Conservation (phyloP, 2,797 vertebrate species). For the Adrianichthys oophorus region DNA sequence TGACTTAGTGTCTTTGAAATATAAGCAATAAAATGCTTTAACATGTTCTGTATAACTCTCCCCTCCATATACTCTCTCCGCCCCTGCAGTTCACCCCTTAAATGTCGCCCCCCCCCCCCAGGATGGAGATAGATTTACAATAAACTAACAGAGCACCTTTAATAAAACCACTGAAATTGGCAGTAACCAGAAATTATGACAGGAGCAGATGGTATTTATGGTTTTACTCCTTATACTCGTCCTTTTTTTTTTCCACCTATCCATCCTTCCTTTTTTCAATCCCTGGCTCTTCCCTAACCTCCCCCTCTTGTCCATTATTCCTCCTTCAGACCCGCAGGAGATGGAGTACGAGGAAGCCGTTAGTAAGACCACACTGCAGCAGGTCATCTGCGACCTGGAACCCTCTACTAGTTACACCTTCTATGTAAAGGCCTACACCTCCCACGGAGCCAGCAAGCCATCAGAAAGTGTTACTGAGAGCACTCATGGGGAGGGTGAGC, state of each 20-base stretch:
- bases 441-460: slow-evolving; percentile 92
- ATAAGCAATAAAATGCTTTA: slow-evolving; percentile 65
- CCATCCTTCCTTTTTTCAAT: slow-evolving; percentile 9
- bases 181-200: slow-evolving; percentile 55
- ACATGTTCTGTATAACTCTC: slow-evolving; percentile 34
- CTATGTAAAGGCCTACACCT: slow-evolving; percentile 97
- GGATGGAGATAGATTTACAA: slow-evolving; percentile 50
- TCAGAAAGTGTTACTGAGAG: slow-evolving; percentile 83
- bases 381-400: slow-evolving; percentile 91
- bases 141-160: slow-evolving; percentile 45
- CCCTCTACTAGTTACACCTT: slow-evolving; percentile 95
- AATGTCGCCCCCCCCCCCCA: slow-evolving; percentile 27
- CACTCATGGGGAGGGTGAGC: slow-evolving; percentile 94
- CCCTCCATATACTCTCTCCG: slow-evolving; percentile 20
- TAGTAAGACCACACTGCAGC: slow-evolving; percentile 93
- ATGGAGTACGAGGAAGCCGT: slow-evolving; percentile 98
- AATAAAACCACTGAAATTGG: slow-evolving; percentile 59
- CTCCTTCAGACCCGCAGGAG: slow-evolving; percentile 86
- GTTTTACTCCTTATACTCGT: slow-evolving; percentile 29
- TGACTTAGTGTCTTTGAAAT: slow-evolving; percentile 59
- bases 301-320: slow-evolving; percentile 12
- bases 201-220: slow-evolving; percentile 51
- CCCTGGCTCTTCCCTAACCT: slow-evolving; percentile 6
- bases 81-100: slow-evolving; percentile 44
- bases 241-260: slow-evolving; percentile 6